Evolutionary conservation across 2,797 vertebrate species (phyloP), one percentile per base, ranked within the genome.

Genomic region (Silurus aristotelis): DNA sequence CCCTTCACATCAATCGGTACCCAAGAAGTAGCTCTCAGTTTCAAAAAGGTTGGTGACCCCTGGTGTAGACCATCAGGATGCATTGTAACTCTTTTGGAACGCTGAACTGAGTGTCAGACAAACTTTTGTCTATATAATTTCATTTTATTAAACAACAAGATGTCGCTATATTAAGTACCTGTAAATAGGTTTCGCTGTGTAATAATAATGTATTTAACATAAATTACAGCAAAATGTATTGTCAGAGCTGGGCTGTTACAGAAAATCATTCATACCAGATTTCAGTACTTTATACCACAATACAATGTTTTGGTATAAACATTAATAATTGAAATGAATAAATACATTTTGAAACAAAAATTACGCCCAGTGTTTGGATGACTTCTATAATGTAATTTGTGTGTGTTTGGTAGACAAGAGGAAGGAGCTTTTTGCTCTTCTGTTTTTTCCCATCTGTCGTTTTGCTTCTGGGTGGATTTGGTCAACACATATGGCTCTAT

Each of bases 401-500:
- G 52, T 85, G 61, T 25, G 71, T 88, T 85, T 82, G 86, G 22
- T 80, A 94, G 93, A 68, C 83, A 14, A 92, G 90, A 0, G 43
- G 83, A 7, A 83, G 43, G 66, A 87, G 91, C 84, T 91, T 92
- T 48, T 43, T 46, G n/a, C 55, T 93, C n/a, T 90, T 89, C 88
- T 93, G 83, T 85, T 48, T 95, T n/a, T 66, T 94, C 71, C 93
- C 94, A 61, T 86, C 89, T 52, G 17, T 88, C 72, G 52, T 96
- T 85, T 90, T 96, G 83, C 87, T 95, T 8, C 72, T 94, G 0
- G 93, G 91, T 48, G 93, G 94, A 3, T 85, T 92, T 4, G 86
- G 92, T 46, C 92, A 93, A 80, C 94, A 95, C 8, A 48, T 94
- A 1, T 96, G 95, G 95, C 90, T 90, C 60, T 93, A 95, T 3